Conservation (phyloP, 1,140 invertebrate species). For the Brachionus rubens region DNA sequence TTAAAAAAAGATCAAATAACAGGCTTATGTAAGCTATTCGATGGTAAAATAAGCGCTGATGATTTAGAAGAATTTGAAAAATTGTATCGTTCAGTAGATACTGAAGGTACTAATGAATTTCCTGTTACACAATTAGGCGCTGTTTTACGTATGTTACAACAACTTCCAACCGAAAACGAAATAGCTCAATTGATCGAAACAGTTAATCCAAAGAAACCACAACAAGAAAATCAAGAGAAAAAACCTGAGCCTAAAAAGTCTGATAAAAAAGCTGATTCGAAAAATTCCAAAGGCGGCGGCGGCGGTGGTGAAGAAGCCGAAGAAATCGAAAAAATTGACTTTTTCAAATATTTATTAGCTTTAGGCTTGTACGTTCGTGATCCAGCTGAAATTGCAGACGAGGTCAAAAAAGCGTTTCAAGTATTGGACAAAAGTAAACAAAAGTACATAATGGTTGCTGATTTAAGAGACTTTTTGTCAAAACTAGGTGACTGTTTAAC, state of each 20-base stretch:
- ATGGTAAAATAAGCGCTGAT: background rate
- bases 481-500: slow-evolving; percentile 30
- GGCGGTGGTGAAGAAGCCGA: slow-evolving; percentile 1
- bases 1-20: slow-evolving; percentile 35
- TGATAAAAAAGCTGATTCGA: slow-evolving; percentile 20
- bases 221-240: background rate
- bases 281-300: background rate
- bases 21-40: slow-evolving; percentile 22
- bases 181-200: slow-evolving; percentile 9
- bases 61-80: slow-evolving; percentile 41
- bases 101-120: slow-evolving; percentile 20
- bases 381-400: slow-evolving; percentile 17
- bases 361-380: background rate
- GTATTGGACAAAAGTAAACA: slow-evolving; percentile 4
- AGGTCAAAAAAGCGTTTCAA: slow-evolving; percentile 38
- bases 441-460: slow-evolving; percentile 31
- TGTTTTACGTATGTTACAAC: slow-evolving; percentile 20
- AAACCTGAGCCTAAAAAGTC: slow-evolving; percentile 9
- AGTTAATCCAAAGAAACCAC: slow-evolving; percentile 28
- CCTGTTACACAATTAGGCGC: slow-evolving; percentile 24
- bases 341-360: slow-evolving; percentile 25
- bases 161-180: slow-evolving; percentile 21
- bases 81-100: background rate
- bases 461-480: slow-evolving; percentile 36
- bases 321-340: slow-evolving; percentile 36